Conservation (phyloP, 2,797 vertebrate species). For the Falco concolor region DNA sequence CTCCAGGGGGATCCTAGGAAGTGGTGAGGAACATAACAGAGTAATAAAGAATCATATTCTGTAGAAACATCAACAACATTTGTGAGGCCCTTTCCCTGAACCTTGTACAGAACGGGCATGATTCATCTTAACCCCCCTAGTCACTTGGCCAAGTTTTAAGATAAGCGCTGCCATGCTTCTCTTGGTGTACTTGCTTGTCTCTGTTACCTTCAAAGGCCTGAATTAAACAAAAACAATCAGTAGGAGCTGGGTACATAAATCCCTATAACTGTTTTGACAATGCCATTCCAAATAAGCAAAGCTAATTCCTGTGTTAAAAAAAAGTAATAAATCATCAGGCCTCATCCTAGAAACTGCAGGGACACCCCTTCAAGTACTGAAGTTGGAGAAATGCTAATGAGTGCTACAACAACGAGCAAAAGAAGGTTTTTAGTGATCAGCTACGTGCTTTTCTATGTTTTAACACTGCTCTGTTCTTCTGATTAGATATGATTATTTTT, state of each 20-base stretch:
- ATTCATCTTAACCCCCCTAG: neutral
- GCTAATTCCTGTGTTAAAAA: neutral
- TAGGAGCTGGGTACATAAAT: neutral
- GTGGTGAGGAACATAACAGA: slow-evolving; percentile 11
- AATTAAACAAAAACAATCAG: neutral
- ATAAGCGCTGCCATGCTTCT: neutral
- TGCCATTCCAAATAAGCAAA: neutral
- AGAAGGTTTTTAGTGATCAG: neutral
- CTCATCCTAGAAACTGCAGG: neutral
- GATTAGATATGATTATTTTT: neutral
- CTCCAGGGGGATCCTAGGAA: slow-evolving; percentile 30
- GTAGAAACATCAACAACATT: neutral
- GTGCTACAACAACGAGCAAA: neutral
- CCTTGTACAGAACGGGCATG: neutral
- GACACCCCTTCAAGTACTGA: neutral
- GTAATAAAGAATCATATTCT: neutral
- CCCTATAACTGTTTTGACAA: neutral
- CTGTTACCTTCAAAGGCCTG: neutral
- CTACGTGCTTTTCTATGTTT: neutral
- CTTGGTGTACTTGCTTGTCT: neutral
- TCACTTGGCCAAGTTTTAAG: neutral
- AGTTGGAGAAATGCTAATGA: neutral
- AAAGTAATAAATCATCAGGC: neutral
- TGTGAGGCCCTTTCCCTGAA: neutral
- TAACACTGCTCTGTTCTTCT: neutral